Conservation (phyloP, 2,113 vertebrate genomes). For the Seriola dumerili region DNA sequence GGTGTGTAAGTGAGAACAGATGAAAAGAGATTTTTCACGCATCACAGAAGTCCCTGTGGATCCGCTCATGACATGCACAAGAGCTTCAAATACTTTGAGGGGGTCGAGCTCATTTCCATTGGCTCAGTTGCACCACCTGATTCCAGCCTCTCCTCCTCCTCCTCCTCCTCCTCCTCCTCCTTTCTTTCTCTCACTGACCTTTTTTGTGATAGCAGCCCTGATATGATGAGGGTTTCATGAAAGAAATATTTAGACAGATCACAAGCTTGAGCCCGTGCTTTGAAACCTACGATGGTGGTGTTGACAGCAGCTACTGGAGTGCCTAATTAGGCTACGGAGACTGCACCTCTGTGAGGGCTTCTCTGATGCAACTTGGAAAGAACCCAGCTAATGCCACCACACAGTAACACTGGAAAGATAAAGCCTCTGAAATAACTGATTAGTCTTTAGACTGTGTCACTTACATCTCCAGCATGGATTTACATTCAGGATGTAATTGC, state of each 20-base stretch:
- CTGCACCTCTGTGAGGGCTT: constrained; percentile 47
- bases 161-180: neutral
- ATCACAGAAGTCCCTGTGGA: constrained; percentile 51
- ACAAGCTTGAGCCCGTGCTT: constrained; percentile 67
- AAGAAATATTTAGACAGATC: constrained; percentile 74
- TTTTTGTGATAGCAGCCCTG: constrained; percentile 47
- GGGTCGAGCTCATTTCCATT: constrained; percentile 39
- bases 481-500: constrained; percentile 22
- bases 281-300: constrained; percentile 67
- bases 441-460: constrained; percentile 37
- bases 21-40: constrained; percentile 62
- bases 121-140: constrained; percentile 42
- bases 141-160: constrained; percentile 17
- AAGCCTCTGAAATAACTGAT: constrained; percentile 37
- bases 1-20: constrained; percentile 52
- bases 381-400: constrained; percentile 40
- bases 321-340: constrained; percentile 71
- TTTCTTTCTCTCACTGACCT: constrained; percentile 33
- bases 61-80: constrained; percentile 43
- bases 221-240: constrained; percentile 58
- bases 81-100: constrained; percentile 51
- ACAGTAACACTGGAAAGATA: constrained; percentile 31
- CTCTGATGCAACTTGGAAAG: constrained; percentile 67
- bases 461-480: constrained; percentile 27
- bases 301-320: constrained; percentile 61